Evolutionary conservation across 2,888 invertebrate genomes (phyloP).

Genomic region (Agriopis leucophaearia): DNA sequence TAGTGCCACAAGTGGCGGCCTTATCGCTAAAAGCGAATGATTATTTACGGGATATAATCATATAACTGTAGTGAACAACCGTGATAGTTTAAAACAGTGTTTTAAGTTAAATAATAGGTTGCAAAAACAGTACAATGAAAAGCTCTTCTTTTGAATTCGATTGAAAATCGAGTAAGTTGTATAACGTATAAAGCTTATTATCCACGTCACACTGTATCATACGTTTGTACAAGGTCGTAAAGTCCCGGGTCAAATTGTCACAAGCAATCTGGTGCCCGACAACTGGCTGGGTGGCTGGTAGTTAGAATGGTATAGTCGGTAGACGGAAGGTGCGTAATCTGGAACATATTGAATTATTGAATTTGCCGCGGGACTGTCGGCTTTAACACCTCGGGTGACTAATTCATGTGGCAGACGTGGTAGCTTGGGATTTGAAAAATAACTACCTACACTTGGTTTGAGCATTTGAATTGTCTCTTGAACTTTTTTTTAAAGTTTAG

Average conservation of each 20-base stretch:
- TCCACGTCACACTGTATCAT: not conserved
- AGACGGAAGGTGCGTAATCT: constrained; percentile 36
- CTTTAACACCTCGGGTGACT: constrained; percentile 1
- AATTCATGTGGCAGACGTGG: not conserved
- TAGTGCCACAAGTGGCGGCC: too few species aligned
- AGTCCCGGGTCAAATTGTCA: constrained; percentile 41
- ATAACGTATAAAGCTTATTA: not conserved
- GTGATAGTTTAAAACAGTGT: too few species aligned
- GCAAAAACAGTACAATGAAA: too few species aligned
- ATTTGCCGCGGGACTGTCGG: constrained; percentile 14
- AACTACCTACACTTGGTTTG: too few species aligned
- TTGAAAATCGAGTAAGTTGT: too few species aligned
- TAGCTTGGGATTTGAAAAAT: not conserved
- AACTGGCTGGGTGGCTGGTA: constrained; percentile 18
- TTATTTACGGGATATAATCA: too few species aligned
- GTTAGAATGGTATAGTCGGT: not conserved
- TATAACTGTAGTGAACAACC: too few species aligned
- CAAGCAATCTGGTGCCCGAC: constrained; percentile 38
- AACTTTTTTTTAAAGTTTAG: too few species aligned
- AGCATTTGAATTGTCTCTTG: too few species aligned
- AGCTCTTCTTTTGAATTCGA: too few species aligned
- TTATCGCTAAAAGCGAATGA: too few species aligned
- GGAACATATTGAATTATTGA: constrained; percentile 41
- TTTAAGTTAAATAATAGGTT: too few species aligned
- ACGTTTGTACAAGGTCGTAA: constrained; percentile 28